Base-by-base conservation (phyloP, 2,888 invertebrate genomes). In the Rosalia funebris region DNA sequence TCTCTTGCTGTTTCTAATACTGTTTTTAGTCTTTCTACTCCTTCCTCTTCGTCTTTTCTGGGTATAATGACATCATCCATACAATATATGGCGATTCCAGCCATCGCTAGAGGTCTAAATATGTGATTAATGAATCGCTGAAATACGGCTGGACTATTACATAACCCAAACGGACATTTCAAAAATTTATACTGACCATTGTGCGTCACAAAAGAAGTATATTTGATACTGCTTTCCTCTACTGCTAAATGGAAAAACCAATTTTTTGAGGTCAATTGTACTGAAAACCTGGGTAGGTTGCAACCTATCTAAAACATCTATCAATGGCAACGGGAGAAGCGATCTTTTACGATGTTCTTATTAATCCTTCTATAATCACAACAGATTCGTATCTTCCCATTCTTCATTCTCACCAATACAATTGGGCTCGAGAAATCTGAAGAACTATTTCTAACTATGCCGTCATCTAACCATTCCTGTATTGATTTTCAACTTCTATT, bases 91-190 rank as follows among this genome's bases (percentile, higher is more conserved):
- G 72, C 20, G 32, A 72, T 70, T 0, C 61, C 60, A 5, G 44
- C 71, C 11, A 74, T 71, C 5, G 64, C 60, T 58, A 78, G 46
- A 0, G 73, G 73, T 31, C 72, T 50, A 12, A 79, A 56, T 2
- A 79, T 62, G 1, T 57, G 44, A 48, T 79, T 75, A 74, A 79
- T 74, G 14, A 76, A 12, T 61, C 77, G 39, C 39, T 79, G 78
- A 48, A 77, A 78, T 0, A 74, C 75, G 15, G 70, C 69, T 0
- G 76, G 77, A 4, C 75, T 71, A 47, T 77, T 77, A 1, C 65
- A 47, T 1, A 79, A 55, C 1, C 77, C 78, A 60, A 79, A 81
- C 1, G 74, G 71, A 74, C 77, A 72, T 0, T 66, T 54, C 1
- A 68, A 48, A 53, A 72, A 76, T 63, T 78, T 71, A 39, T 65